Evolutionary conservation across 2,113 vertebrate species (phyloP), one percentile per base, ranked within the genome.

Genomic region (Daubentonia madagascariensis): DNA sequence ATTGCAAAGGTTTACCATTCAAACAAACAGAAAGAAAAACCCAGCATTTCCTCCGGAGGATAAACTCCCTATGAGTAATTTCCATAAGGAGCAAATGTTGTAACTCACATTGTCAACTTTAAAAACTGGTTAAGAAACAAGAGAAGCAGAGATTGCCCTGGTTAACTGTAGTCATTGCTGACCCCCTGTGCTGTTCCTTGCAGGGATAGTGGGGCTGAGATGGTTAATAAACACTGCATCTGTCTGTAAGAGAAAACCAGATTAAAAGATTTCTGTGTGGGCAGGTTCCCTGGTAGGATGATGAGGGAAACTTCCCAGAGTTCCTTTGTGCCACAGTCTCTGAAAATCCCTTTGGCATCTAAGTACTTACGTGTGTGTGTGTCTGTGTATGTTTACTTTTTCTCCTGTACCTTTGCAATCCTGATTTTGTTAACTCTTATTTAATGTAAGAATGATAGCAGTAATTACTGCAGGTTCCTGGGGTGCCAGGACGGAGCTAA

Each of bases 401-500:
- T 1, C 43, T 20, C 4, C 61, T 23, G 4, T 28, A 54, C 89
- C 76, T 96, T 89, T 59, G 89, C 59, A 50, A 40, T 81, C 84
- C 79, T 97, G 70, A 78, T 83, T 92, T 86, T 83, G n/a, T 89
- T 94, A 59, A 54, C 43, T 89, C 76, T 72, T 85, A 90, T 50
- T 97, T 89, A 96, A 48, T 85, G 61, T 50, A 83, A 96, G 96
- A 97, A 72, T 92, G 65, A 97, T 86, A 57, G 43, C 88, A 70
- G 76, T 97, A 78, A 94, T 98, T 97, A 97, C 85, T 30, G 48
- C 72, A 76, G 25, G 40, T 78, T 96, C 94, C 88, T 94, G 91
- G 95, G 81, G 84, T 97, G 14, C 61, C 52, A 89, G 63, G 68
- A 90, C 90, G 84, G 75, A 95, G 76, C 13, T 61, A 35, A 59